Evolutionary conservation across 2,113 vertebrate species (phyloP), one percentile per base, ranked within the genome.

Genomic region (Sebastes fasciatus): DNA sequence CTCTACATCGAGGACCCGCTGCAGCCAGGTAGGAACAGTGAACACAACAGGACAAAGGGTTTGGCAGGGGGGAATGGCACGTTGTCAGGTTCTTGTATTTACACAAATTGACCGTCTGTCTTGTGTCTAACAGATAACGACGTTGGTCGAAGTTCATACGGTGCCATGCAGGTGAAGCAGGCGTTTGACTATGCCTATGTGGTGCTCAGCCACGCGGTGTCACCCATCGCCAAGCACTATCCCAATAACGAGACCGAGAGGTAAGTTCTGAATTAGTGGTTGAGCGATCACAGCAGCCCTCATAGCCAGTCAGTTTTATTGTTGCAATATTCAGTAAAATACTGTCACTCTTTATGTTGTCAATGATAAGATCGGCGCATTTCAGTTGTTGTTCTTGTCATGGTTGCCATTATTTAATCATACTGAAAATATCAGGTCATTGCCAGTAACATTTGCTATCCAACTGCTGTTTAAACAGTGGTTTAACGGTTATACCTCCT

Each of bases 121-220:
- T 85, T 55, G 19, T 66, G 8, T 74, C 43, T 51, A 17, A 67
- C 89, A 99, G 98, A 97, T 80, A 99, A 99, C 61, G 98, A 99
- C 78, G 98, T 99, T 21, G 98, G 98, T 51, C 95, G 98, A 80
- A 99, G 98, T 91, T 99, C 98, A 0, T 99, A 99, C n/a, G 98
- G 98, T 83, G 98, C 98, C 94, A 99, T 99, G 98, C 98, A 99
- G 93, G 98, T 99, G 93, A 99, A 99, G 89, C 98, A 99, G 92
- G 98, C 98, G 11, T 99, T 99, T 88, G 98, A 99, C 93, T 99
- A 99, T 65, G 98, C 98, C 79, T 99, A 98, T 1, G 96, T 98
- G 65, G 97, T 99, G 57, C 94, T 99, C 91, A 97, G 96, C 93
- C 98, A 99, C 6, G 98, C 98, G 0, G 98, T 99, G 46, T 99